Base-by-base conservation (phyloP, 2,113 vertebrate species). In the Xiphophorus maculatus region DNA sequence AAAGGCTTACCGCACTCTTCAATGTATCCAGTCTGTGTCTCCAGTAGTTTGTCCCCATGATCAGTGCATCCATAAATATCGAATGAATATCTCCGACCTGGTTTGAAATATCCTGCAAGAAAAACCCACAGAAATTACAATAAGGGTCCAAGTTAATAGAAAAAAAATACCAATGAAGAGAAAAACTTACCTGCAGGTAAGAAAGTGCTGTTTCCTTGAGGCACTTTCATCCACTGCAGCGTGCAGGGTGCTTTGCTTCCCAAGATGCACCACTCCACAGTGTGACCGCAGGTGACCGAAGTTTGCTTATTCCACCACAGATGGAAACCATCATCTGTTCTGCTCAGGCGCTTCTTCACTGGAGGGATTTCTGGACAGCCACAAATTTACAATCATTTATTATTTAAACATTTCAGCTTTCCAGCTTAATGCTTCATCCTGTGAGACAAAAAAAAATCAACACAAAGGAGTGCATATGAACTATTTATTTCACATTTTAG, bases 241-340 rank as follows among this genome's bases (percentile, higher is more conserved):
- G 4, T 27, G 66, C 88, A 87, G 27, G 80, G 51, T 9, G 2
- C 51, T 1, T 0, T 17, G 5, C 29, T 54, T 80, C 86, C 84
- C 71, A 60, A 15, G 29, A 19, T 12, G 80, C 84, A 93, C 93
- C 93, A 93, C 58, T 93, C 90, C 61, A 93, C 83, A 3, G 69
- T 85, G 37, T 92, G 92, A 22, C 88, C 90, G 83, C 92, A 93
- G 10, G 88, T 86, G 63, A 79, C 72, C 9, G 25, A 48, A 11
- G 77, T 73, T 37, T 69, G 32, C 2, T 65, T 1, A 0, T 63
- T 35, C 92, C 93, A 94, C 11, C 74, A 69, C 62, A 94, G 75
- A 42, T 40, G 54, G 51, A 93, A 89, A 32, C 83, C 88, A 13
- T 76, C 60, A 12, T 9, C 22, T 5, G 30, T 66, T 32, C 84